Percentiles rank a stretch among this genome's conserved stretches.
These are phyloP conservation scores for Drosophila busckii DNA, from an alignment of 1,140 invertebrate species.

Conservation along the genomic window DNA sequence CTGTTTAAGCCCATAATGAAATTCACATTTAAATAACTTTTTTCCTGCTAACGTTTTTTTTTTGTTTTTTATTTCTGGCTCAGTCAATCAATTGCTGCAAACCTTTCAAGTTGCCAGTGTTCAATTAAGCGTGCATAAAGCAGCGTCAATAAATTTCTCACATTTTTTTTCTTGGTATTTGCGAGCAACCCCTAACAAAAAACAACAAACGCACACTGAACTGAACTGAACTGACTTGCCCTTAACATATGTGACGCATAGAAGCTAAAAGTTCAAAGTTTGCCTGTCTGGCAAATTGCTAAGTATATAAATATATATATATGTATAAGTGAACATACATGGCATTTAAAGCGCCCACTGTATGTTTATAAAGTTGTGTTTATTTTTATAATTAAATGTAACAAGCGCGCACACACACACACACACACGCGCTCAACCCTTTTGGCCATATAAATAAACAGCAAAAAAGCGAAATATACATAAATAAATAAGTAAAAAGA, in stretches of 20 bases:
- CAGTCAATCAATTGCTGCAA: conserved; percentile 63
- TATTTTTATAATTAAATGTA: conserved; percentile 76
- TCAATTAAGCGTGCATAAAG: conserved; percentile 68
- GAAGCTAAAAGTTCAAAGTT: conserved; percentile 63
- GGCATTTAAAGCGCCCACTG: background rate
- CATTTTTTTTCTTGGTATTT: conserved; percentile 14
- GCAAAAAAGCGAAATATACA: no score
- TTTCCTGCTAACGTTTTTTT: conserved; percentile 33
- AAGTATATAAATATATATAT: conserved; percentile 12
- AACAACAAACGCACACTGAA: no score
- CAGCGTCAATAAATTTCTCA: conserved; percentile 60
- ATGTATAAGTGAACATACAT: conserved; percentile 1
- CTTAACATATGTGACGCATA: conserved; percentile 54
- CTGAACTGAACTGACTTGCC: conserved; percentile 10
- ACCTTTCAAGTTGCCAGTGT: conserved; percentile 69
- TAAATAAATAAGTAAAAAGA: conserved; percentile 47
- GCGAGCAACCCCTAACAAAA: conserved; percentile 31
- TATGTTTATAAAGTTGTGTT: conserved; percentile 31
- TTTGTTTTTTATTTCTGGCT: conserved; percentile 17
- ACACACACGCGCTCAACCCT: conserved; percentile 54
- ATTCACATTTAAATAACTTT: conserved; percentile 62
- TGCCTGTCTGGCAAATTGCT: conserved; percentile 31
- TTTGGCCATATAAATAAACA: conserved; percentile 54
- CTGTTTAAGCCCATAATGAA: conserved; percentile 62
- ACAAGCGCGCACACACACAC: conserved; percentile 35